phyloP scores from a whole-genome alignment of 2,888 invertebrate genomes.

The Octodonta nipae region DNA sequence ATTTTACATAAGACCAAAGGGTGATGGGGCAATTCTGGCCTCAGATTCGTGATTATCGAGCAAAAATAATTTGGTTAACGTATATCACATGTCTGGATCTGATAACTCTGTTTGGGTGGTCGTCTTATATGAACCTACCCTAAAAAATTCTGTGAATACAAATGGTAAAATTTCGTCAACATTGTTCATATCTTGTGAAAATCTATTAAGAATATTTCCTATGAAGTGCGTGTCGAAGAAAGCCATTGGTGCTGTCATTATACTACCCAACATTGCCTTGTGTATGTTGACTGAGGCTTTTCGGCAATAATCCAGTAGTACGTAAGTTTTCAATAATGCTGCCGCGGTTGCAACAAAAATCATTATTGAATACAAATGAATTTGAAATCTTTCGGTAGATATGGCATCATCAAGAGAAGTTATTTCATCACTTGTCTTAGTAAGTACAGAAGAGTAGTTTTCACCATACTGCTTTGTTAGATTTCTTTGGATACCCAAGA shows the following conservation, averaged over 20 bases:
- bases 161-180: conserved; percentile 39
- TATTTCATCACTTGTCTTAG: background rate
- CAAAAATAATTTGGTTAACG: no score
- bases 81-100: no score
- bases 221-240: conserved; percentile 30
- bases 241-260: conserved; percentile 41
- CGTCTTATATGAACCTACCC: no score
- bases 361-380: conserved; percentile 15
- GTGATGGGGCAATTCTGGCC: no score
- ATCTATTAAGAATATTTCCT: conserved; percentile 41
- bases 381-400: conserved; percentile 4
- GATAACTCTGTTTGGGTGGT: no score
- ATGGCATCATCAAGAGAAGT: conserved; percentile 4
- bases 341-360: conserved; percentile 13
- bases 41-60: no score
- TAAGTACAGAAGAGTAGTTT: conserved; percentile 5
- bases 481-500: conserved; percentile 7
- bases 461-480: conserved; percentile 6
- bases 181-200: conserved; percentile 55
- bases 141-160: conserved; percentile 15
- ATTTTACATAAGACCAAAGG: no score
- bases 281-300: conserved; percentile 35
- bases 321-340: conserved; percentile 13
- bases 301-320: conserved; percentile 16
- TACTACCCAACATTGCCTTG: conserved; percentile 45